Evolutionary conservation across 2,888 invertebrate genomes (phyloP), one percentile per base, ranked within the genome.

Genomic region (Rosalia funebris): DNA sequence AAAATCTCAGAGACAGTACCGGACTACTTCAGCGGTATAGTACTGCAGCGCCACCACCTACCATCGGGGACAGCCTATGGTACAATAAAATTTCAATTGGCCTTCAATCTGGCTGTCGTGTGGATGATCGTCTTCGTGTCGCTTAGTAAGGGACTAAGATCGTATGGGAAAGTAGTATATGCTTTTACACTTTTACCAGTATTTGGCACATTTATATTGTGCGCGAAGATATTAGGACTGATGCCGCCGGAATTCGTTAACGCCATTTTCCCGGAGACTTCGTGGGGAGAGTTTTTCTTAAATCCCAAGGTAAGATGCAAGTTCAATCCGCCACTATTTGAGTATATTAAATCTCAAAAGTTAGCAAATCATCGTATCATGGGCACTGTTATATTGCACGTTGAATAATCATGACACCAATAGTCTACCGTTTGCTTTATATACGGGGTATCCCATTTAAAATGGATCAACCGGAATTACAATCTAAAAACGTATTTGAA

Each of bases 81-180:
- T 17, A 86, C 85, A 47, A 87, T 92, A 59, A 91, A 91, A 80
- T 94, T 95, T 81, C 93, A 95, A 84, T 88, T 94, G 65, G 93
- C 94, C 1, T 94, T 95, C 82, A 94, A 95, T 80, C 83, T 95
- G 78, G 93, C 93, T 0, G 91, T 95, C 2, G 90, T 95, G 15
- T 96, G 95, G 95, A 90, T 93, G 86, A 89, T 93, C 46, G 90
- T 95, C 3, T 95, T 95, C 76, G 88, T 95, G 15, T 89, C 92
- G 41, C 85, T 95, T 15, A 93, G 94, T 79, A 94, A 93, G 86
- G 95, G 95, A 59, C 82, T 95, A 37, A 87, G 91, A 71, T 92
- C 92, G 0, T 92, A 92, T 72, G 92, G 93, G 59, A 93, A 92
- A 85, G 91, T 92, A 11, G 88, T 93, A 5, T 91, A 91, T 81